Evolutionary conservation across 2,888 invertebrate species (phyloP), one percentile per base, ranked within the genome.

Genomic region (Mythimna impura): DNA sequence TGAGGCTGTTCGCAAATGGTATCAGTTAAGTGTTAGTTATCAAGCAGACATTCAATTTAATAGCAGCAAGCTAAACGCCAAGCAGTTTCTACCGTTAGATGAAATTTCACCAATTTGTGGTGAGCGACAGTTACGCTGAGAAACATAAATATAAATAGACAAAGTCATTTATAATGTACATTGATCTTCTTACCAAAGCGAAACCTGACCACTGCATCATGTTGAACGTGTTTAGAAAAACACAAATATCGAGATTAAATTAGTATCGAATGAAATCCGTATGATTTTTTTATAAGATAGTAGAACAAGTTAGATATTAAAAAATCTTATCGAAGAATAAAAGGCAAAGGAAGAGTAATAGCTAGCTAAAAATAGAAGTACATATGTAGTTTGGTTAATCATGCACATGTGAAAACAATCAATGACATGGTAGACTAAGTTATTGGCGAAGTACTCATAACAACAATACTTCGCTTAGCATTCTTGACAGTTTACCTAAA

Each of bases 31-130:
- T 73, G 69, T 79, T 68, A 86, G 76, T 79, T 83, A 85, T 86
- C 78, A 81, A 73, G 67, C 62, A 73, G 82, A 82, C 74, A 67
- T 85, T 78, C 66, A 77, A 73, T 81, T 77, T 87, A 82, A 87
- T 87, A 76, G 80, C 76, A 65, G 73, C 64, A 76, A 80, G 76
- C 65, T 75, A 80, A 81, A 77, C 78, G 70, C 62, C 64, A 58
- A 57, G 72, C 66, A 68, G 73, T 85, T 83, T 87, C 81, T 83
- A 86, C 83, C 79, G 83, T 86, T 87, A 85, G 66, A 60, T 80
- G 73, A 64, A 83, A 85, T 87, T 86, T 86, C 88, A 83, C 87
- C 85, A 83, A 84, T 86, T 82, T 86, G 86, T 75, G 86, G 87
- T 81, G 71, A 86, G 72, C 40, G 78, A 86, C 79, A 79, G 80